A percentile compares a stretch with the other conserved stretches of the same genome.
Evolutionary conservation across 2,888 invertebrate genomes (phyloP).

Genomic region (Trichogramma evanescens): DNA sequence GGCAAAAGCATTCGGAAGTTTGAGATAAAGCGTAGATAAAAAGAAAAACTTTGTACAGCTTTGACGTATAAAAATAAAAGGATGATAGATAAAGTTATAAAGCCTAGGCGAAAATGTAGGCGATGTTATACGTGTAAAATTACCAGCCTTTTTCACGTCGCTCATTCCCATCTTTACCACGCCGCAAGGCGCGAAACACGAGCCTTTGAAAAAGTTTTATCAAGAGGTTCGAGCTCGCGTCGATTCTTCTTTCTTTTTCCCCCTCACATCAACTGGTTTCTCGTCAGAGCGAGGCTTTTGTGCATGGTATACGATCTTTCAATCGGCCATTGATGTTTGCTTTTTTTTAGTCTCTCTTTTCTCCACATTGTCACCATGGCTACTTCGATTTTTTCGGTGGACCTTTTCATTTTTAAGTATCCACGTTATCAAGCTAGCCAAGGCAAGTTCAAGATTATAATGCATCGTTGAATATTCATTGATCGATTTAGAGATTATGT

Average conservation of each 20-base stretch:
- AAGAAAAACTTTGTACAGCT: no score
- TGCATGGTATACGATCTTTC: no score
- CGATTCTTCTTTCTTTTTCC: neutral
- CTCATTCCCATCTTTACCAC: neutral
- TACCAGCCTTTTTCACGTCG: neutral
- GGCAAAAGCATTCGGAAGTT: no score
- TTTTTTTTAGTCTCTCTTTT: neutral
- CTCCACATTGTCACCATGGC: neutral
- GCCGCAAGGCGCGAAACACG: constrained; percentile 21
- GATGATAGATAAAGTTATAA: no score
- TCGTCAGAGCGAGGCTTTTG: no score
- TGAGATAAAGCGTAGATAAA: no score
- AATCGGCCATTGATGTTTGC: neutral
- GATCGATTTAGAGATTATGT: neutral
- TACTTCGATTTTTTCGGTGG: neutral
- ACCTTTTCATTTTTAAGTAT: constrained; percentile 1
- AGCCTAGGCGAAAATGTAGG: no score
- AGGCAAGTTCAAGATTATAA: neutral
- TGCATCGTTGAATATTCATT: neutral
- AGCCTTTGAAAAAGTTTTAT: constrained; percentile 28
- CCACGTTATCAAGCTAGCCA: neutral
- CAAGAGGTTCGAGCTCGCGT: constrained; percentile 7
- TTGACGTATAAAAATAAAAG: no score
- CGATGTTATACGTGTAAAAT: no score
- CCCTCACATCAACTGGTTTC: neutral